A percentile compares a stretch with the other conserved stretches of the same genome.
Evolutionary conservation across 2,797 vertebrate genomes (phyloP).

Genomic region (Coreius guichenoti): DNA sequence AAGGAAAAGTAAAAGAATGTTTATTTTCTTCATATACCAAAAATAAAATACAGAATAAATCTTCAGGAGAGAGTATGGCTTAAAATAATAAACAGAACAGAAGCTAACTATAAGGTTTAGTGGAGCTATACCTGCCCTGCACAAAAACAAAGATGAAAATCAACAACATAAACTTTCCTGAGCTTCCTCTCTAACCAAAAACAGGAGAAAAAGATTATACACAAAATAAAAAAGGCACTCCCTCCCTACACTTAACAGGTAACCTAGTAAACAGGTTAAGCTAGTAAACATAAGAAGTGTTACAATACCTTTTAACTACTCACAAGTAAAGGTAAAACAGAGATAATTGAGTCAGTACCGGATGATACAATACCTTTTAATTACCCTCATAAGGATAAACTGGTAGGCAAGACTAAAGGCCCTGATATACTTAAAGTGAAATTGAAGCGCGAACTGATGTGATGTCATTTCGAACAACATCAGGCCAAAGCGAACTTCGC

Average conservation of each 20-base stretch:
- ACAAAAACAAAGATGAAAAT: neutral
- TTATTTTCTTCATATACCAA: too few species aligned
- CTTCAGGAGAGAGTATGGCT: too few species aligned
- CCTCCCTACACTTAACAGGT: neutral
- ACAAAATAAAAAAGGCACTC: neutral
- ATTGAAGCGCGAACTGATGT: too few species aligned
- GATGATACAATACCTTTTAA: neutral
- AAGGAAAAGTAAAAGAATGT: too few species aligned
- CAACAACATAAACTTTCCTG: neutral
- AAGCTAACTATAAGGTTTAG: neutral
- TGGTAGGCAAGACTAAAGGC: too few species aligned
- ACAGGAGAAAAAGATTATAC: neutral
- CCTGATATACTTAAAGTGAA: too few species aligned
- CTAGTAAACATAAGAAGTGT: neutral
- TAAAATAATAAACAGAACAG: neutral
- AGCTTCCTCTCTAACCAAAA: neutral
- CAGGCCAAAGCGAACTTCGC: too few species aligned
- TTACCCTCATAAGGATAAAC: neutral
- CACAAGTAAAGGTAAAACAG: too few species aligned
- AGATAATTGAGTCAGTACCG: too few species aligned
- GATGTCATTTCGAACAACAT: too few species aligned
- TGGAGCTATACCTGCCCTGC: neutral
- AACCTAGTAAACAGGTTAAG: neutral
- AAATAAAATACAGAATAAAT: too few species aligned
- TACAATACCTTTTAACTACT: neutral